Conservation (phyloP, 2,888 invertebrate species). For the Aphrophora alni region DNA sequence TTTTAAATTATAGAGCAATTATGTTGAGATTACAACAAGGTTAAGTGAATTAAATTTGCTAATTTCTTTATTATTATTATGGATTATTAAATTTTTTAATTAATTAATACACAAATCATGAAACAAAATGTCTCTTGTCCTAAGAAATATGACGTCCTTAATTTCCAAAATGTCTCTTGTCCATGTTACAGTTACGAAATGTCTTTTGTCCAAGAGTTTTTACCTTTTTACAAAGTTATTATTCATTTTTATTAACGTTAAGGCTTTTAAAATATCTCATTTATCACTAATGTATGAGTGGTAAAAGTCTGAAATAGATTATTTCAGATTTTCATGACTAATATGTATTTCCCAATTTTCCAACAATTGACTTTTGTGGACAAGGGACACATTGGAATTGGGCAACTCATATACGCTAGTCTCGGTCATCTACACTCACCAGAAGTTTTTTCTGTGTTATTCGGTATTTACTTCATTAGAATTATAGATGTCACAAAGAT, state of each 20-base stretch:
- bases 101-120: slow-evolving; percentile 25
- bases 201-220: slow-evolving; percentile 27
- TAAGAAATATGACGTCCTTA: slow-evolving; percentile 22
- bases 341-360: slow-evolving; percentile 10
- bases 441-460: no score
- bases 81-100: slow-evolving; percentile 2
- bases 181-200: slow-evolving; percentile 32
- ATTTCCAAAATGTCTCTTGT: slow-evolving; percentile 27
- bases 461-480: no score
- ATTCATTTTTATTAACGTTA: slow-evolving; percentile 22
- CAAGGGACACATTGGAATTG: slow-evolving; percentile 16
- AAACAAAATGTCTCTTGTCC: slow-evolving; percentile 22
- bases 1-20: neutral
- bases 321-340: neutral
- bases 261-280: slow-evolving; percentile 22
- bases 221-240: slow-evolving; percentile 26
- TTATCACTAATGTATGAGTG: slow-evolving; percentile 27
- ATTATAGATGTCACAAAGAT: no score
- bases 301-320: slow-evolving; percentile 22
- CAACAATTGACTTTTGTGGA: slow-evolving; percentile 21
- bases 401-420: neutral
- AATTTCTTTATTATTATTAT: slow-evolving; percentile 17
- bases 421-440: no score
- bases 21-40: slow-evolving; percentile 28
- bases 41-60: slow-evolving; percentile 16